Conservation (phyloP, 2,888 invertebrate genomes). For the Chrysotoxum bicinctum region DNA sequence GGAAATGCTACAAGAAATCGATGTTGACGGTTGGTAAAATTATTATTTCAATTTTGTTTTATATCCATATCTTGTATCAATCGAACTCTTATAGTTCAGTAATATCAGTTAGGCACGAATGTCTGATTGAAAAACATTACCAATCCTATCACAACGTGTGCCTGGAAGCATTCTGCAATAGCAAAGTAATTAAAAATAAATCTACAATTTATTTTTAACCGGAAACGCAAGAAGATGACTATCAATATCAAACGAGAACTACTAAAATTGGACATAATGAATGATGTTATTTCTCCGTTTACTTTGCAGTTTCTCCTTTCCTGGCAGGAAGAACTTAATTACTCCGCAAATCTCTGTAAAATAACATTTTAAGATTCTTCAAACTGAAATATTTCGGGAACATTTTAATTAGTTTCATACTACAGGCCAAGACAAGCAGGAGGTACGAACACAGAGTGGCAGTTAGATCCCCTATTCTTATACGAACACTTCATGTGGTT, state of each 20-base stretch:
- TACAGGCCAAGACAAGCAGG: background rate
- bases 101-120: background rate
- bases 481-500: conserved; percentile 14
- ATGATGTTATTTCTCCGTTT: conserved; percentile 31
- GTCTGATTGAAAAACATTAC: conserved; percentile 37
- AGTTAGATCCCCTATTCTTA: conserved; percentile 11
- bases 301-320: background rate
- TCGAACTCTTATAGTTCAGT: background rate
- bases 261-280: conserved; percentile 41
- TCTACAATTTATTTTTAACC: conserved; percentile 41
- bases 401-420: conserved; percentile 47
- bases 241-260: conserved; percentile 43
- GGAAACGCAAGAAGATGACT: conserved; percentile 22
- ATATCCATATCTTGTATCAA: conserved; percentile 8
- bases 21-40: conserved; percentile 86
- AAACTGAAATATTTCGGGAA: conserved; percentile 44
- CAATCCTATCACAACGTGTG: background rate
- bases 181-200: conserved; percentile 45
- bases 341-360: conserved; percentile 48
- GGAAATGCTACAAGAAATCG: conserved; percentile 92
- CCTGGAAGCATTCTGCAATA: background rate
- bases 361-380: conserved; percentile 41
- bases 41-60: conserved; percentile 10
- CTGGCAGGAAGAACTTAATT: conserved; percentile 37
- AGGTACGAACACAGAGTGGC: background rate